Percentiles rank a stretch among this genome's conserved stretches.
These are phyloP conservation scores for Pseudochromis fuscus DNA, from an alignment of 2,797 vertebrate species.

Conservation along the genomic window DNA sequence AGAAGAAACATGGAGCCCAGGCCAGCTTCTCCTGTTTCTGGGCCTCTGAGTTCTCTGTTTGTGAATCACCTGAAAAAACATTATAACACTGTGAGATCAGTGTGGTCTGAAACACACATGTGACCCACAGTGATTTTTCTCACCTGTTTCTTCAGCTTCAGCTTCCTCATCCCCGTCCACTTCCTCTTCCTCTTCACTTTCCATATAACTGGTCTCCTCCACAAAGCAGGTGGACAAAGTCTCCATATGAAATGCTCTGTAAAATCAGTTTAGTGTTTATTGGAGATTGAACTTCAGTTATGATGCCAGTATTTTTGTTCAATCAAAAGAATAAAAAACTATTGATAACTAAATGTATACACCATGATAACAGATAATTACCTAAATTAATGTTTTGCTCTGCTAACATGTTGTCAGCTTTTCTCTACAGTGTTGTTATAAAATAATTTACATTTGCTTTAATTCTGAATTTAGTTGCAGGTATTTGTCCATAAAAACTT, in stretches of 20 bases:
- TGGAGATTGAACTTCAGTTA: too few species aligned
- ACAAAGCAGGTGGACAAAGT: conserved; percentile 21
- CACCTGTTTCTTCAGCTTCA: conserved; percentile 39
- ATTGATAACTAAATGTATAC: too few species aligned
- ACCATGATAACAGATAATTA: too few species aligned
- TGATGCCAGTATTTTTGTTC: too few species aligned
- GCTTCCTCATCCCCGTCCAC: conserved; percentile 4
- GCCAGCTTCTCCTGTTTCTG: conserved; percentile 16
- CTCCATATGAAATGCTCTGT: conserved; percentile 44
- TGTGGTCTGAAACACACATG: background rate
- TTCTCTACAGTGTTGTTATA: background rate
- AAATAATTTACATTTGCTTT: background rate
- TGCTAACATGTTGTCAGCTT: too few species aligned
- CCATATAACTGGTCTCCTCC: conserved; percentile 25
- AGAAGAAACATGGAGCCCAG: conserved; percentile 84
- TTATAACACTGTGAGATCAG: background rate
- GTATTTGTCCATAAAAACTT: background rate
- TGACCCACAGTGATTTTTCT: background rate
- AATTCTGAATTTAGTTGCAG: background rate
- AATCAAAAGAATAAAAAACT: background rate
- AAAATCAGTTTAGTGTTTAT: too few species aligned
- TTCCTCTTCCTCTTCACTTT: background rate
- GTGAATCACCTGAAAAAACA: conserved; percentile 38
- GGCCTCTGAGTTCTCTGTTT: conserved; percentile 15
- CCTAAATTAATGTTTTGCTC: too few species aligned